A percentile compares a stretch with the other conserved stretches of the same genome.
Evolutionary conservation across 2,797 vertebrate species (phyloP).

Genomic region (Acridotheres tristis): DNA sequence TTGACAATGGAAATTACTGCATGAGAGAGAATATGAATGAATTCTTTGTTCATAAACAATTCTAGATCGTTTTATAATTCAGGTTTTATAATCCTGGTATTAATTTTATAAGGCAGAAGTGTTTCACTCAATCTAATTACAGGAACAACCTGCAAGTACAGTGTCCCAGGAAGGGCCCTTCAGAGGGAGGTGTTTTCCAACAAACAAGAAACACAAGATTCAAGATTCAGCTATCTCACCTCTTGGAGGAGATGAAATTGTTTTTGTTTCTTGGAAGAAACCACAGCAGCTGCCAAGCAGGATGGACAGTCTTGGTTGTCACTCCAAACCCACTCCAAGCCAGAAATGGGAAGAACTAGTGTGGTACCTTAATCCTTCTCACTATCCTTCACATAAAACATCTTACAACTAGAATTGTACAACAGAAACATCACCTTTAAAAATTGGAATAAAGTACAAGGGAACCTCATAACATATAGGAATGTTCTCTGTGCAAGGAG

Average conservation of each 20-base stretch:
- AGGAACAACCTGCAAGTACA: neutral
- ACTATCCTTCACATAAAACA: neutral
- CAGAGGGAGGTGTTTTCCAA: neutral
- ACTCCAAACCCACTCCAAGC: neutral
- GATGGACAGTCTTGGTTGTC: neutral
- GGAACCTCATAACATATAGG: neutral
- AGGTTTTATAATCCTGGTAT: neutral
- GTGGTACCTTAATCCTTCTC: neutral
- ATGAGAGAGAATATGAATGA: neutral
- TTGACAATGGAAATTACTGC: neutral
- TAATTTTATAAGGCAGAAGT: neutral
- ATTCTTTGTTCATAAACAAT: neutral
- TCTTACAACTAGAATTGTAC: neutral
- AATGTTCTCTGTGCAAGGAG: neutral
- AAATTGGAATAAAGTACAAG: neutral
- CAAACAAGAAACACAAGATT: neutral
- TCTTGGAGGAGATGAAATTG: neutral
- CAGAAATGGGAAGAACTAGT: neutral
- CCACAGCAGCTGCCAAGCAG: neutral
- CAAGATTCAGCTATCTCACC: neutral
- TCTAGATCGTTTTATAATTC: neutral
- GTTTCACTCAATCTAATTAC: neutral
- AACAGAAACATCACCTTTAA: neutral
- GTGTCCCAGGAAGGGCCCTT: neutral
- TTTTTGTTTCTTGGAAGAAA: neutral